Evolutionary conservation across 1,140 invertebrate genomes (phyloP), one percentile per base, ranked within the genome.

Genomic region (Pseudobourletiella spinata): DNA sequence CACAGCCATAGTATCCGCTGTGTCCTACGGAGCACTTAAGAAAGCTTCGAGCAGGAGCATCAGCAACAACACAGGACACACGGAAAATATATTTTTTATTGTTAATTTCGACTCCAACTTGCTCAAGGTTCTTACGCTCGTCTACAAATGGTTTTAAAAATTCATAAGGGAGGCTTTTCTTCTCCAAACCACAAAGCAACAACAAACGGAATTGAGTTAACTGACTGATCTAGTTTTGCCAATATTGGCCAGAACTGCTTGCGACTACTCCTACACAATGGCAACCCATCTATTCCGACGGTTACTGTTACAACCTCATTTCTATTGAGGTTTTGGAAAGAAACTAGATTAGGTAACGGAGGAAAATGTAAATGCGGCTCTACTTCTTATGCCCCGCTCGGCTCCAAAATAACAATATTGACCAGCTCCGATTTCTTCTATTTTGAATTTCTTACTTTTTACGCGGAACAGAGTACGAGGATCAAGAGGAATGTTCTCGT

Each of bases 1-100:
- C 71, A 66, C 76, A 77, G 43, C 70, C 69, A 59, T 70, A 58
- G 58, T 74, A 76, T 14, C 71, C 74, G 57, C 64, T 69, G 56
- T 24, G 39, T 8, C 14, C 4, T 18, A 28, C 18, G 28, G 15
- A 30, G 6, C 30, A 25, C 51, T 66, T 66, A 11, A 63, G 6
- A 52, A 59, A 57, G 42, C 35, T 60, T 44, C 65, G 26, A 11
- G 65, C 65, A 8, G 65, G 61, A 26, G 65, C 65, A 60, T 66
- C 65, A 3, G 60, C 60, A 24, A 63, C 26, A 42, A 66, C 43
- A 24, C 57, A 59, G 3, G 56, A 2, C 3, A 66, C 32, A 29
- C 32, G 6, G 39, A 66, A 6, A 22, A 2, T 25, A 55, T 32
- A 66, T 3, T 16, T 20, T 22, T n/a, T 60, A 39, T 18, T 44